Evolutionary conservation across 2,797 vertebrate genomes (phyloP), one percentile per base, ranked within the genome.

Genomic region (Hypotaenidia philippensis): DNA sequence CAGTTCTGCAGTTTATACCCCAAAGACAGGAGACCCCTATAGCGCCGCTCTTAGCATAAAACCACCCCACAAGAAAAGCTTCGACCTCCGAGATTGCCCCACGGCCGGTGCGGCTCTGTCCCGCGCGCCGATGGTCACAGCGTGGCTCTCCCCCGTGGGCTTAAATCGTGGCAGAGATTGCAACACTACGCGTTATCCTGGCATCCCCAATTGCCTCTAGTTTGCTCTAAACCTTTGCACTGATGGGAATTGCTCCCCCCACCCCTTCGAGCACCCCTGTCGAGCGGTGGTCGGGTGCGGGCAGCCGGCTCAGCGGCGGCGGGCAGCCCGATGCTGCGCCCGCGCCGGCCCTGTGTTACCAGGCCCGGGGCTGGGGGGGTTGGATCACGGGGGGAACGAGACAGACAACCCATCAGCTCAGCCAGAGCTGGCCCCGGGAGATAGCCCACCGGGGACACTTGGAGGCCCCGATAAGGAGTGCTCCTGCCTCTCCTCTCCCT

Each of bases 111-210:
- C 40, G 19, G 3, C 87, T 70, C 40, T 4, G 21, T 34, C 25
- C 9, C 13, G 5, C 61, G 34, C 23, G 26, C 31, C 8, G 19
- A 12, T 6, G 6, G n/a, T 26, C 38, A 27, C 60, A 2, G 29
- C 2, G 4, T 0, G 20, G 20, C 5, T 4, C 49, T 23, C 38
- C 1, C 13, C 52, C 11, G 4, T 7, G 13, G 69, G 16, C 5
- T 61, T 10, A 29, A 64, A 16, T 4, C 9, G 5, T 6, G 38
- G 23, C 27, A 4, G 31, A 63, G 29, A 5, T 1, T 1, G 45
- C 27, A 26, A 32, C 13, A 0, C 14, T 4, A 5, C 5, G 0
- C 0, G 5, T 1, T 55, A 8, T 5, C 6, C 18, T 5, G 2
- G 32, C 44, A 71, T 40, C 47, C 10, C 15, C 1, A 1, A 0